Conservation (phyloP, 2,797 vertebrate species). For the Petrocephalus schoutedeni region DNA sequence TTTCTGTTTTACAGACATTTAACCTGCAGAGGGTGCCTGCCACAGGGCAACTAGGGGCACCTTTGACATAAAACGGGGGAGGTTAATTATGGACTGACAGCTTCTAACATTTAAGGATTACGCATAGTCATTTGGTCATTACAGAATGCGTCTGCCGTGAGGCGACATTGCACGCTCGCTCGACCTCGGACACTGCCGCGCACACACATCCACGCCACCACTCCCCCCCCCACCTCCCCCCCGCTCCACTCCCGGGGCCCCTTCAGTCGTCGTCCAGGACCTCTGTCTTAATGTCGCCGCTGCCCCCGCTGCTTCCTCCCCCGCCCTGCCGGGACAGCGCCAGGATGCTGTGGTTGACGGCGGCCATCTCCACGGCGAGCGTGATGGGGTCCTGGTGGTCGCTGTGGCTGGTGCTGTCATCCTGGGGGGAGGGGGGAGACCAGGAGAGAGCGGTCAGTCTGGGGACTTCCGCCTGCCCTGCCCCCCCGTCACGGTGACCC, state of each 20-base stretch:
- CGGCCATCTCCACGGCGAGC: constrained; percentile 83
- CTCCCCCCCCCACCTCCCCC: not conserved
- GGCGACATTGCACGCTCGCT: constrained; percentile 49
- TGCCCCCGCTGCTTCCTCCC: constrained; percentile 54
- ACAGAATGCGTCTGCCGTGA: constrained; percentile 48
- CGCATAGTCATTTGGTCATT: constrained; percentile 56
- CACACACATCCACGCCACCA: not conserved
- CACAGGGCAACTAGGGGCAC: constrained; percentile 24
- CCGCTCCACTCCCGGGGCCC: not conserved
- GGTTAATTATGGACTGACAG: constrained; percentile 31
- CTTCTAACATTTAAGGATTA: constrained; percentile 42
- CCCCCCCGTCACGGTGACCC: constrained; percentile 36
- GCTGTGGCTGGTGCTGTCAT: constrained; percentile 81
- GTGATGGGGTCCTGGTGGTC: constrained; percentile 86
- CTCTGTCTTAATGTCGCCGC: constrained; percentile 88
- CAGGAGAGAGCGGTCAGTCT: constrained; percentile 60
- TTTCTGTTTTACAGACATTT: constrained; percentile 33
- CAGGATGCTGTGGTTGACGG: constrained; percentile 78
- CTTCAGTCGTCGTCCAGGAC: constrained; percentile 89
- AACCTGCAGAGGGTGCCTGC: constrained; percentile 23
- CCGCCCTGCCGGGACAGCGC: constrained; percentile 74
- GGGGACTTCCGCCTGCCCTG: constrained; percentile 49
- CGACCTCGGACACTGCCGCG: not conserved
- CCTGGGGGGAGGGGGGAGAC: constrained; percentile 71
- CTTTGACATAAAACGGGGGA: constrained; percentile 41